Evolutionary conservation across 2,113 vertebrate genomes (phyloP).

Genomic region (Gopherus evgoodei): DNA sequence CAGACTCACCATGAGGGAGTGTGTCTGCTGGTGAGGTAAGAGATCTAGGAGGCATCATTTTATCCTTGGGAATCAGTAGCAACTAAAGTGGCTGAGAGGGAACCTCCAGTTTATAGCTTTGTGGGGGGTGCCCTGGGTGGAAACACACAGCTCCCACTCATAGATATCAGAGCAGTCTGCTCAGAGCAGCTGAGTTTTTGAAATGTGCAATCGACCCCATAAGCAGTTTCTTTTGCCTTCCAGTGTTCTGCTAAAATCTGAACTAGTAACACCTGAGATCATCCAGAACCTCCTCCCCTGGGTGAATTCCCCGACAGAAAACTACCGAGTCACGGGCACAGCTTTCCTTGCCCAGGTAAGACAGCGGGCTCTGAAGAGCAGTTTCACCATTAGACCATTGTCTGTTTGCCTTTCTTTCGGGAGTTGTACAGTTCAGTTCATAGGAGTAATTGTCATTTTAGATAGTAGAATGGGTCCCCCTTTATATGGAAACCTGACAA

Average conservation of each 20-base stretch:
- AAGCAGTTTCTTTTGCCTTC: background rate
- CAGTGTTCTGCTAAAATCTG: background rate
- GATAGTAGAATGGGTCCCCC: background rate
- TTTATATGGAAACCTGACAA: background rate
- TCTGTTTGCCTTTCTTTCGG: background rate
- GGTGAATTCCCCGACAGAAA: background rate
- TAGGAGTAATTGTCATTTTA: background rate
- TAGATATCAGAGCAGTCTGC: too few species aligned
- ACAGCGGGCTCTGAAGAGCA: background rate
- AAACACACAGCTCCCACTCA: too few species aligned
- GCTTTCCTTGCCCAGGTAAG: background rate
- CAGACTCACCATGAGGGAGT: too few species aligned
- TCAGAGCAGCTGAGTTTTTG: too few species aligned
- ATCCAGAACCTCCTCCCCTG: background rate
- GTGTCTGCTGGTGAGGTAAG: too few species aligned
- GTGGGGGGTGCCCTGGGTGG: too few species aligned
- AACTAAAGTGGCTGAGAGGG: too few species aligned
- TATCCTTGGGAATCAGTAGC: too few species aligned
- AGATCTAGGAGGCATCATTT: too few species aligned
- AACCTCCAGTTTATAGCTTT: too few species aligned
- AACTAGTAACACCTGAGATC: background rate
- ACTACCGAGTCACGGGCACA: background rate
- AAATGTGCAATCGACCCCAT: too few species aligned
- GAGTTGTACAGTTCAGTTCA: background rate
- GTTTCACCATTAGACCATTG: background rate